phyloP scores from a whole-genome alignment of 2,888 invertebrate species.

The Leptogaster cylindrica region DNA sequence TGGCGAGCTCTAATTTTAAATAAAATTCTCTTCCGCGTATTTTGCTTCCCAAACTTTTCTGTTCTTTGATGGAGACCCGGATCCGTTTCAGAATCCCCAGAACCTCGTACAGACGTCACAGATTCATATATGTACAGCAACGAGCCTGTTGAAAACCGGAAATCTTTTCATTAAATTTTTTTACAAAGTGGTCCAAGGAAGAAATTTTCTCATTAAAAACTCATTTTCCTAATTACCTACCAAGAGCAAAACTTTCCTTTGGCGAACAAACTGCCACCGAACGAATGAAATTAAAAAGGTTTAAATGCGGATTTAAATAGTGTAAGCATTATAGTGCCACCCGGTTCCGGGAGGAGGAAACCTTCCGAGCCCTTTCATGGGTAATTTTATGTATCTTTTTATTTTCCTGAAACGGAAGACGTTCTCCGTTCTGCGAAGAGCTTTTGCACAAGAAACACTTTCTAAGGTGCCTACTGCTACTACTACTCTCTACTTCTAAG shows the following conservation, averaged over 20 bases:
- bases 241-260: constrained; percentile 12
- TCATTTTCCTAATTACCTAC: constrained; percentile 45
- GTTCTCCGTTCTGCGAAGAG: too few species aligned
- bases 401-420: too few species aligned
- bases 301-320: constrained; percentile 32
- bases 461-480: too few species aligned
- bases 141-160: constrained; percentile 12
- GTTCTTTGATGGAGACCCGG: background rate
- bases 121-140: background rate
- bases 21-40: constrained; percentile 17
- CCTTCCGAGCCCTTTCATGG: constrained; percentile 16
- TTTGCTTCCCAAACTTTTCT: constrained; percentile 11
- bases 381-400: constrained; percentile 27
- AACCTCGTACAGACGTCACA: background rate
- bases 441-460: too few species aligned
- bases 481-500: too few species aligned
- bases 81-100: background rate
- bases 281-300: constrained; percentile 24
- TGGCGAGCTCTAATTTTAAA: constrained; percentile 26
- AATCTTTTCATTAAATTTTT: constrained; percentile 19
- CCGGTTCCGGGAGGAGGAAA: background rate
- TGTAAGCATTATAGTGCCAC: constrained; percentile 1
- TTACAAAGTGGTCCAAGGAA: constrained; percentile 14
- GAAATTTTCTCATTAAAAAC: constrained; percentile 42
- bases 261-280: constrained; percentile 28